Conservation (phyloP, 2,888 invertebrate genomes). For the Alitta virens region DNA sequence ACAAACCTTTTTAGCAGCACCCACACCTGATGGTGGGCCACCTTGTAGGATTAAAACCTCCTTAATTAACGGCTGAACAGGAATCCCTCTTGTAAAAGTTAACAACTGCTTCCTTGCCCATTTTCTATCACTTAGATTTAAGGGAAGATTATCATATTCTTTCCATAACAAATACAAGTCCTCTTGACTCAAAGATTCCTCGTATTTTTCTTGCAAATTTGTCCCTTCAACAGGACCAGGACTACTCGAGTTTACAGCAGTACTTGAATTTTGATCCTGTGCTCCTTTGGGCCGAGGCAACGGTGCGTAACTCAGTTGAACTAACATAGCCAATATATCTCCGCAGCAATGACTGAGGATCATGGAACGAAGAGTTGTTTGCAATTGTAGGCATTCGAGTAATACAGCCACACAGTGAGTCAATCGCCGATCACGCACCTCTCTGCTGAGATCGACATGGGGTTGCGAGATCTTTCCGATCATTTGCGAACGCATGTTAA, state of each 20-base stretch:
- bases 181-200: not conserved
- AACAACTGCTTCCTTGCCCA: not conserved
- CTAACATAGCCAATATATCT: constrained; percentile 67
- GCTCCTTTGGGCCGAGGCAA: constrained; percentile 55
- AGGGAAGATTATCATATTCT: no score
- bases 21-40: no score
- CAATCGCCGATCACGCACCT: constrained; percentile 27
- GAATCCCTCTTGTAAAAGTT: not conserved
- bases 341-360: constrained; percentile 64
- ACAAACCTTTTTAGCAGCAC: no score
- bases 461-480: constrained; percentile 34
- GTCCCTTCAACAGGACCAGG: not conserved
- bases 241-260: not conserved
- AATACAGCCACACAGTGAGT: constrained; percentile 33
- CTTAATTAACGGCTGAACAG: no score
- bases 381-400: constrained; percentile 27
- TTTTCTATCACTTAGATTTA: no score
- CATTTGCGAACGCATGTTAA: constrained; percentile 56
- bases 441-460: constrained; percentile 4
- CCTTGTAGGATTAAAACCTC: no score
- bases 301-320: constrained; percentile 71
- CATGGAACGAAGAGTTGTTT: constrained; percentile 60
- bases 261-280: not conserved
- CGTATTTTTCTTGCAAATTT: not conserved
- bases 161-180: no score